These are phyloP conservation scores for Cactoblastis cactorum DNA, from an alignment of 2,888 invertebrate genomes.

Conservation along the genomic window DNA sequence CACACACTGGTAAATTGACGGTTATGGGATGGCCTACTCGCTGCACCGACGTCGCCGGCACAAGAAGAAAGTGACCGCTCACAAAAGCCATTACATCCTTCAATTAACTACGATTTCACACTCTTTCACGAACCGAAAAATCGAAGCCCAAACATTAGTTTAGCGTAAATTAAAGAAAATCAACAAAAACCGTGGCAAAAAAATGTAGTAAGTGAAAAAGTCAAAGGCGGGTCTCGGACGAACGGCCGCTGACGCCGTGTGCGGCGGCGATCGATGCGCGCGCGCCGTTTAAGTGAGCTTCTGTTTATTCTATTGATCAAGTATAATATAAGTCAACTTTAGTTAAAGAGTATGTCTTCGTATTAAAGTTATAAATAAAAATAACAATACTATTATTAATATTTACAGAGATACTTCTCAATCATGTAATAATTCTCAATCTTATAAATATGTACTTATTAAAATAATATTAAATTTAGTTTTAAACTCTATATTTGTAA, in stretches of 20 bases:
- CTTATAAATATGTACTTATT: too few relatives aligned
- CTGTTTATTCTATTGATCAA: neutral
- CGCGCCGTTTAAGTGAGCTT: neutral
- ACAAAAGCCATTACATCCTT: conserved; percentile 71
- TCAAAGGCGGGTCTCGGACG: conserved; percentile 14
- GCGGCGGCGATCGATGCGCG: conserved; percentile 44
- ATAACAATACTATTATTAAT: too few relatives aligned
- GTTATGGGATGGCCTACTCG: conserved; percentile 18
- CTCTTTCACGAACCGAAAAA: conserved; percentile 78
- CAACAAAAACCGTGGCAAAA: conserved; percentile 67
- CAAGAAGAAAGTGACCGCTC: conserved; percentile 64
- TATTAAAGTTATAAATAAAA: too few relatives aligned
- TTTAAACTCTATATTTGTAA: neutral
- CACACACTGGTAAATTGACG: conserved; percentile 23
- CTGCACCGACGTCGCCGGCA: conserved; percentile 29
- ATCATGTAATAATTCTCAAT: too few relatives aligned
- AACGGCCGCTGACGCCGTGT: conserved; percentile 31
- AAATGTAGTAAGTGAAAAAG: conserved; percentile 45
- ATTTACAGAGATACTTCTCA: too few relatives aligned
- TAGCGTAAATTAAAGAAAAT: conserved; percentile 74
- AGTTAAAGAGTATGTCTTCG: too few relatives aligned
- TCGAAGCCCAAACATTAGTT: conserved; percentile 79
- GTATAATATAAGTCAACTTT: too few relatives aligned
- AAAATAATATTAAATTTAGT: neutral
- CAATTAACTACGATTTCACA: conserved; percentile 78